phyloP scores from a whole-genome alignment of 37 sponge, comb jelly and placozoan genomes.

The Halichondria panicea region DNA sequence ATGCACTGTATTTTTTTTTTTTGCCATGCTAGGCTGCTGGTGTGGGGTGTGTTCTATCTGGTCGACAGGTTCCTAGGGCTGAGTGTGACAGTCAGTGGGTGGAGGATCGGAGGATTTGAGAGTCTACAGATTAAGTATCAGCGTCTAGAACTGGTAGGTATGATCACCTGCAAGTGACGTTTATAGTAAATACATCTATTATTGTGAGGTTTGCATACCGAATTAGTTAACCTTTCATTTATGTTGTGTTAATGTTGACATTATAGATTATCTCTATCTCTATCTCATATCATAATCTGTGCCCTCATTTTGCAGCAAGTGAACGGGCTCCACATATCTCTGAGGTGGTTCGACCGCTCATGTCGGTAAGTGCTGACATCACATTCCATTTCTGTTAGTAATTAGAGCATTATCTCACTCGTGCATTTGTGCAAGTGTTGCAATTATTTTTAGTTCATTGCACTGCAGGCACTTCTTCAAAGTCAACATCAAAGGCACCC shows the following conservation, averaged over 20 bases:
- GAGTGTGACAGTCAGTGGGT: constrained; percentile 19
- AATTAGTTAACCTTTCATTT: too few species aligned
- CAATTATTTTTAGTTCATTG: neutral
- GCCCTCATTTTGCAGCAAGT: constrained; percentile 20
- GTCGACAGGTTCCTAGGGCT: constrained; percentile 34
- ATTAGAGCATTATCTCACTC: neutral
- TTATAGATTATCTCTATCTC: neutral
- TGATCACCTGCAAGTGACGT: neutral
- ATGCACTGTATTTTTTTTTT: neutral
- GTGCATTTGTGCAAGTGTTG: too few species aligned
- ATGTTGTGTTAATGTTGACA: neutral
- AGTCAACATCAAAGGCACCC: constrained; percentile 27
- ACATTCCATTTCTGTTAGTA: neutral
- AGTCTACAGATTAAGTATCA: constrained; percentile 13
- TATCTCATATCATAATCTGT: neutral
- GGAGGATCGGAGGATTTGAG: constrained; percentile 29
- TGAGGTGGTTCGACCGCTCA: constrained; percentile 26
- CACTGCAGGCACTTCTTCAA: constrained; percentile 29
- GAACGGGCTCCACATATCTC: constrained; percentile 3
- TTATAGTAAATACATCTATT: neutral
- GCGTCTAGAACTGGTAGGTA: constrained; percentile 45
- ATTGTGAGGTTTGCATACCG: neutral
- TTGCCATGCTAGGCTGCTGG: constrained; percentile 32
- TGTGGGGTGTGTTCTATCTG: constrained; percentile 49
- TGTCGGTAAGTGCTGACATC: constrained; percentile 17